These are phyloP conservation scores for Ptiloglossa arizonensis DNA, from an alignment of 1,140 invertebrate species.

Conservation along the genomic window DNA sequence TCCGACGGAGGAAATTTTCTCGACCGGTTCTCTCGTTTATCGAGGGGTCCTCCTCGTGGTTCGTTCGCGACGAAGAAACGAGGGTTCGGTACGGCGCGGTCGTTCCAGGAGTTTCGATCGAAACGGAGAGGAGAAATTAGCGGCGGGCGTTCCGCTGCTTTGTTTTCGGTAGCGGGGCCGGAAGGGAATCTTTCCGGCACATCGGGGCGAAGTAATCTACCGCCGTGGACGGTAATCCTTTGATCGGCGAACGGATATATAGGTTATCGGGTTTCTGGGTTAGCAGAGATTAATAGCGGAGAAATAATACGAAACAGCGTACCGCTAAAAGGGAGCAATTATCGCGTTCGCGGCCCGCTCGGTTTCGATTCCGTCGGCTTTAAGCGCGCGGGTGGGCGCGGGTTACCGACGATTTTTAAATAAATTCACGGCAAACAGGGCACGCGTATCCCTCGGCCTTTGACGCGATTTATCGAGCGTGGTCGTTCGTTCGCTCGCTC, in stretches of 20 bases:
- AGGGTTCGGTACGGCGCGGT: too few species aligned
- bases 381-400: neutral
- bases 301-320: conserved; percentile 14
- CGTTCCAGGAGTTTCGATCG: too few species aligned
- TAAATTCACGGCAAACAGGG: conserved; percentile 28
- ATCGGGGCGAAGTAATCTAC: neutral
- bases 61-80: too few species aligned
- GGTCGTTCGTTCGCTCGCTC: neutral
- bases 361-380: neutral
- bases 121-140: neutral
- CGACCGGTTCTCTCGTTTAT: too few species aligned
- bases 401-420: conserved; percentile 22
- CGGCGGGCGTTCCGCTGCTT: neutral
- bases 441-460: conserved; percentile 23
- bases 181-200: neutral
- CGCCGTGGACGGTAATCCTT: conserved; percentile 1
- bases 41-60: too few species aligned
- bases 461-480: conserved; percentile 36
- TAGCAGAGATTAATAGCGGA: neutral
- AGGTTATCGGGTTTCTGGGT: conserved; percentile 24
- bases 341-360: too few species aligned
- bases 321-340: conserved; percentile 5
- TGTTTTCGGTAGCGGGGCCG: neutral
- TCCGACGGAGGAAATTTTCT: neutral
- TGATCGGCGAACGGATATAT: conserved; percentile 1